These are phyloP conservation scores for Venturia canescens DNA, from an alignment of 1,140 invertebrate species.

Conservation along the genomic window DNA sequence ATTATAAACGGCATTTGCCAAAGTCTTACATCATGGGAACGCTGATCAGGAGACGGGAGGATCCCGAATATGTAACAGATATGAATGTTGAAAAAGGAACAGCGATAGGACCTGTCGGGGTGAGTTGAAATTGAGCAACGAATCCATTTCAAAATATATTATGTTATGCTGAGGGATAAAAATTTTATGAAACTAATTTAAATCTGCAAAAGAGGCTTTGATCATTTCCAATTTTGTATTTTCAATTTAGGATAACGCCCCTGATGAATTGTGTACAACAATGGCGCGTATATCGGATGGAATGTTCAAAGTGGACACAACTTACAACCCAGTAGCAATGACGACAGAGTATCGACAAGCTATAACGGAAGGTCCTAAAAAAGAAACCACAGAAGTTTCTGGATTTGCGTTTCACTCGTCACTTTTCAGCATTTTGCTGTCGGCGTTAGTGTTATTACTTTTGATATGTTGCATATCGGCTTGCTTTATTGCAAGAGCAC, in stretches of 20 bases:
- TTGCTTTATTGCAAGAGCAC: slow-evolving; percentile 62
- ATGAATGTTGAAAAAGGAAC: slow-evolving; percentile 56
- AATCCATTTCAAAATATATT: neutral
- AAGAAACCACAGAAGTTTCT: slow-evolving; percentile 22
- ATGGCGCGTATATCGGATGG: slow-evolving; percentile 59
- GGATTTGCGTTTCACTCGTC: slow-evolving; percentile 43
- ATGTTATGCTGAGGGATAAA: no score
- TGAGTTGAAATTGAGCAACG: slow-evolving; percentile 27
- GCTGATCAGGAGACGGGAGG: slow-evolving; percentile 19
- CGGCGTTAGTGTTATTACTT: slow-evolving; percentile 56
- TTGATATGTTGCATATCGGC: slow-evolving; percentile 65
- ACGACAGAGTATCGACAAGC: slow-evolving; percentile 13
- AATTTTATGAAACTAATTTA: no score
- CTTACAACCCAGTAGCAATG: slow-evolving; percentile 1
- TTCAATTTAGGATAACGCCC: slow-evolving; percentile 56
- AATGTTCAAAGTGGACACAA: slow-evolving; percentile 62
- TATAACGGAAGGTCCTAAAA: neutral
- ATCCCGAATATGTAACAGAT: slow-evolving; percentile 52
- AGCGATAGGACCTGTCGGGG: slow-evolving; percentile 57
- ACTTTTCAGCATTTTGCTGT: slow-evolving; percentile 58
- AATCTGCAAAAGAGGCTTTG: no score
- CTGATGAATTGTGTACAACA: slow-evolving; percentile 64
- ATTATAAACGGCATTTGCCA: slow-evolving; percentile 25
- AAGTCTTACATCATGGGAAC: slow-evolving; percentile 36
- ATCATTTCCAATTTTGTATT: neutral